Evolutionary conservation across 2,113 vertebrate genomes (phyloP).

Genomic region (Neotragus moschatus): DNA sequence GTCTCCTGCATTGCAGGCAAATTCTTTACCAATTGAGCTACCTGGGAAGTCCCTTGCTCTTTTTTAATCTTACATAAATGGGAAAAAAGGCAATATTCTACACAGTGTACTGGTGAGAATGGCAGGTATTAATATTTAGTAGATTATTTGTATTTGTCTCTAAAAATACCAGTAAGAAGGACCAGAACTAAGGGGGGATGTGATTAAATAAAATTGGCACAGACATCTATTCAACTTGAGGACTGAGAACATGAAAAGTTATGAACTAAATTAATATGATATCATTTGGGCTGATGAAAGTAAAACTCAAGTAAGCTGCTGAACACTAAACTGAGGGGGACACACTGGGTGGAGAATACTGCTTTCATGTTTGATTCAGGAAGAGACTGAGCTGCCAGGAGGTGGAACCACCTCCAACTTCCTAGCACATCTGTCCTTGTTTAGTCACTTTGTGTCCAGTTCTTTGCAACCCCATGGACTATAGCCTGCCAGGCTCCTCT

Average conservation of each 20-base stretch:
- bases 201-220: not conserved
- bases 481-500: not conserved
- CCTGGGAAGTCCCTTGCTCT: not conserved
- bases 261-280: not conserved
- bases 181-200: not conserved
- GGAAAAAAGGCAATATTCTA: not conserved
- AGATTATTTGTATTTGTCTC: conserved; percentile 13
- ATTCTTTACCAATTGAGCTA: not conserved
- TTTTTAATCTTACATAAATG: not conserved
- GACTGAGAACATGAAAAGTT: not conserved
- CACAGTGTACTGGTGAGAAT: not conserved
- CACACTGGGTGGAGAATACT: not conserved
- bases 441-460: not conserved
- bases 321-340: not conserved
- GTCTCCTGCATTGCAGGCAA: not conserved
- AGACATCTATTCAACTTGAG: not conserved
- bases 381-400: not conserved
- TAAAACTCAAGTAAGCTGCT: not conserved
- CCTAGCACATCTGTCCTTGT: not conserved
- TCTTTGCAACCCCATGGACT: not conserved
- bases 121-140: not conserved
- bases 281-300: not conserved
- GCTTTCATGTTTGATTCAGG: not conserved
- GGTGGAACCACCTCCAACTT: not conserved
- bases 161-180: not conserved